Percentiles rank a stretch among this genome's conserved stretches.
phyloP scores from a whole-genome alignment of 1,140 invertebrate species.

The Meloidogyne exigua region DNA sequence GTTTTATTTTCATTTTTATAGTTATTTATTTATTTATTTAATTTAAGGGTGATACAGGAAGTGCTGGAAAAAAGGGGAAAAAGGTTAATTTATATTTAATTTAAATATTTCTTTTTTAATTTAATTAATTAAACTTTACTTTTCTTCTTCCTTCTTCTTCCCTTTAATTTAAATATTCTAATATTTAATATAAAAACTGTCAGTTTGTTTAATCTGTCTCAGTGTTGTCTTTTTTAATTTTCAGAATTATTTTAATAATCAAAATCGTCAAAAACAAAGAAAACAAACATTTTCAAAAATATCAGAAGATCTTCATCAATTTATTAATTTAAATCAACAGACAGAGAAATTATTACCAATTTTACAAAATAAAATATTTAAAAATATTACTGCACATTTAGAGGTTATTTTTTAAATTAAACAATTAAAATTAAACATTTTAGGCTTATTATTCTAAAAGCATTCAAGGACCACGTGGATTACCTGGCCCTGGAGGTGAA shows the following conservation, averaged over 20 bases:
- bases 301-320: constrained; percentile 25
- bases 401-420: constrained; percentile 11
- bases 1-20: constrained; percentile 8
- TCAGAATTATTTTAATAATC: constrained; percentile 3
- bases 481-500: constrained; percentile 52
- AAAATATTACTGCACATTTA: constrained; percentile 21
- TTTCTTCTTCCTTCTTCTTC: background rate
- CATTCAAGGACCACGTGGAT: constrained; percentile 44
- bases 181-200: too few species aligned
- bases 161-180: background rate
- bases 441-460: constrained; percentile 38
- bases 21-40: background rate
- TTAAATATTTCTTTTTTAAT: background rate
- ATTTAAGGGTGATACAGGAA: constrained; percentile 18
- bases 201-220: too few species aligned
- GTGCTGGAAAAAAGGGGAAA: constrained; percentile 25
- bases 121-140: too few species aligned
- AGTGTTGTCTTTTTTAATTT: background rate
- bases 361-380: constrained; percentile 40
- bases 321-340: background rate
- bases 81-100: background rate
- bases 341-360: constrained; percentile 46
- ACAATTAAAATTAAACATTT: background rate
- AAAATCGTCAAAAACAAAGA: background rate
- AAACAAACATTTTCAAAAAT: constrained; percentile 28